Evolutionary conservation across 2,113 vertebrate genomes (phyloP).

Genomic region (Climacteris rufus): DNA sequence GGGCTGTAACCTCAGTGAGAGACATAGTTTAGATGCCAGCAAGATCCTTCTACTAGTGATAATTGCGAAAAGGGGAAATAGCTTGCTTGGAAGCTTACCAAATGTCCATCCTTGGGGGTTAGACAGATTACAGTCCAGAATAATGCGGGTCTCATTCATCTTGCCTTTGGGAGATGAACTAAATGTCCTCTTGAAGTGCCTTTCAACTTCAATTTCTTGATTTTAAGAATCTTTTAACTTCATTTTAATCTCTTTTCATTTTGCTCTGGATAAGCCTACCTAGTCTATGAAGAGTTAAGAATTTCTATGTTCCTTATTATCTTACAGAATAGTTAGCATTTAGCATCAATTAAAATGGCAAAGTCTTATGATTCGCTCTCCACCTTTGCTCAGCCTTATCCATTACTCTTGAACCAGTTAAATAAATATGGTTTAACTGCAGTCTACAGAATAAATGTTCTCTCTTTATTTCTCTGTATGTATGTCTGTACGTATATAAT

Average conservation of each 20-base stretch:
- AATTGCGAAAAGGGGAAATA: slow-evolving; percentile 14
- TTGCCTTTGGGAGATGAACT: not conserved
- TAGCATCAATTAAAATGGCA: slow-evolving; percentile 12
- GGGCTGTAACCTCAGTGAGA: not conserved
- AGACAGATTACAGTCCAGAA: not conserved
- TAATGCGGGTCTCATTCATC: not conserved
- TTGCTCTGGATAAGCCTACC: not conserved
- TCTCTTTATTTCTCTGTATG: slow-evolving; percentile 7
- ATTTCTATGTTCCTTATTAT: not conserved
- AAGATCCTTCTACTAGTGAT: not conserved
- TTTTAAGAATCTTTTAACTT: not conserved
- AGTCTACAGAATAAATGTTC: slow-evolving; percentile 25
- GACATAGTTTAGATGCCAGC: not conserved
- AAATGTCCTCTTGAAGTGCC: not conserved
- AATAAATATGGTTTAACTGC: slow-evolving; percentile 23
- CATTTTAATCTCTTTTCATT: not conserved
- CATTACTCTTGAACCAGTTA: slow-evolving; percentile 31
- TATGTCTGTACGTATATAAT: slow-evolving; percentile 29
- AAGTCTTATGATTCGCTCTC: not conserved
- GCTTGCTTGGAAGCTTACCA: slow-evolving; percentile 24
- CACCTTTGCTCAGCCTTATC: slow-evolving; percentile 22
- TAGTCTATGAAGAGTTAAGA: not conserved
- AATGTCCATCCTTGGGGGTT: not conserved
- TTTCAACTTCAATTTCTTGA: slow-evolving; percentile 12
- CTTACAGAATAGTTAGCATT: not conserved